Evolutionary conservation across 1,140 invertebrate genomes (phyloP).

Genomic region (Zophobas atratus): DNA sequence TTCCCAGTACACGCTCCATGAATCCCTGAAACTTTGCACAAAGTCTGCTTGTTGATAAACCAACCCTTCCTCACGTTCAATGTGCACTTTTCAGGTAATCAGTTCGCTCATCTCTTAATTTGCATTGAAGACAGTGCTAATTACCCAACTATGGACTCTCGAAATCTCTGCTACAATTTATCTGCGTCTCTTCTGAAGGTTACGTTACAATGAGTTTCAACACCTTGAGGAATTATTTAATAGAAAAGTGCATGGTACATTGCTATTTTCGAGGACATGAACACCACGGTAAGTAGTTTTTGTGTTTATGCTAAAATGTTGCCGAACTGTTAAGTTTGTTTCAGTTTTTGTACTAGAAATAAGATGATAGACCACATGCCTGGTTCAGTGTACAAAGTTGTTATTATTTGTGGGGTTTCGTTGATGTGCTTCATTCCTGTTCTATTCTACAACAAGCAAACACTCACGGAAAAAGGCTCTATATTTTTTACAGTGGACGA

Average conservation of each 20-base stretch:
- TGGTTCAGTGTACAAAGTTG: slow-evolving; percentile 9
- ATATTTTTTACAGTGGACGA: not conserved
- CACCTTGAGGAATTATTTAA: slow-evolving; percentile 13
- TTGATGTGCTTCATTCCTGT: not conserved
- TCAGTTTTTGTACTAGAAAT: not conserved
- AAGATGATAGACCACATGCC: slow-evolving; percentile 3
- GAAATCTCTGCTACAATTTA: not conserved
- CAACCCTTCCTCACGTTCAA: too few species aligned
- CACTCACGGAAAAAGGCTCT: not conserved
- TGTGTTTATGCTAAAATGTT: not conserved
- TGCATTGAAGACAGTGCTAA: not conserved
- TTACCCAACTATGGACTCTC: slow-evolving; percentile 14
- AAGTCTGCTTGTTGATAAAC: too few species aligned
- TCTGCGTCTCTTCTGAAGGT: not conserved
- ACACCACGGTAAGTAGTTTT: slow-evolving; percentile 5
- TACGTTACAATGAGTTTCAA: not conserved
- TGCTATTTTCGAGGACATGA: slow-evolving; percentile 15
- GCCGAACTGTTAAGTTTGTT: not conserved
- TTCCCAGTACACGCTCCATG: slow-evolving; percentile 11
- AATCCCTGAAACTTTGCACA: not conserved
- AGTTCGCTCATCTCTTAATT: not conserved
- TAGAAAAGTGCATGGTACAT: slow-evolving; percentile 1
- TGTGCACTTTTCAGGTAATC: slow-evolving; percentile 1
- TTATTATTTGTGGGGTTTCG: not conserved
- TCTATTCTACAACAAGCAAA: not conserved